phyloP scores from a whole-genome alignment of 2,888 invertebrate genomes.

The Cephus spinipes region DNA sequence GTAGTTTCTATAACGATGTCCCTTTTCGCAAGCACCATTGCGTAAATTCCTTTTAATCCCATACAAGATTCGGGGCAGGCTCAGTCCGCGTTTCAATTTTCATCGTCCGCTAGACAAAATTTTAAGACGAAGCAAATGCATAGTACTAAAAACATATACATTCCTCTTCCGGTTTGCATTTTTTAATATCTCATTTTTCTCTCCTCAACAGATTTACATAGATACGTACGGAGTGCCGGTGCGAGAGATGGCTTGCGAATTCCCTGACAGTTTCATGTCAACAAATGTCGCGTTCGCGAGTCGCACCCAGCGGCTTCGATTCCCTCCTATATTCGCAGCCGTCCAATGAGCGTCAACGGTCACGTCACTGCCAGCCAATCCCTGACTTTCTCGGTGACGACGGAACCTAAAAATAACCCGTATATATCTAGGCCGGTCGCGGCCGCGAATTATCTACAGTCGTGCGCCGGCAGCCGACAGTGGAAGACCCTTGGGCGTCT shows the following conservation, averaged over 20 bases:
- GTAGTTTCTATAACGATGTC: neutral
- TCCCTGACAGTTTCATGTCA: slow-evolving; percentile 61
- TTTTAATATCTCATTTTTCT: neutral
- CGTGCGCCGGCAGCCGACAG: slow-evolving; percentile 63
- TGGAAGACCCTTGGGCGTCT: slow-evolving; percentile 32
- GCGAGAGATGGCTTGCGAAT: slow-evolving; percentile 17
- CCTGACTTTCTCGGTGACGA: slow-evolving; percentile 45
- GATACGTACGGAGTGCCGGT: neutral
- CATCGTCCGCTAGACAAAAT: neutral
- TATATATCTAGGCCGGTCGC: slow-evolving; percentile 65
- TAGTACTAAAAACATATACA: neutral
- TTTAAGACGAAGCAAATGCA: neutral
- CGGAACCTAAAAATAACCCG: slow-evolving; percentile 61
- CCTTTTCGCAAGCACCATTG: neutral
- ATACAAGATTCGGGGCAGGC: neutral
- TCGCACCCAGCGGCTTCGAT: slow-evolving; percentile 39
- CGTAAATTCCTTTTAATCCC: neutral
- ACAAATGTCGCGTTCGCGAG: slow-evolving; percentile 54
- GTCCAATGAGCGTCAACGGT: slow-evolving; percentile 38
- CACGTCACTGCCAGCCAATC: slow-evolving; percentile 58
- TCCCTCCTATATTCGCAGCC: slow-evolving; percentile 42
- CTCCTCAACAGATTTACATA: neutral
- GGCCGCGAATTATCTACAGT: slow-evolving; percentile 61
- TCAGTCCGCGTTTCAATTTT: neutral
- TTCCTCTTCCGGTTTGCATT: neutral